Evolutionary conservation across 2,113 vertebrate genomes (phyloP), one percentile per base, ranked within the genome.

Genomic region (Rhegmatorhina hoffmannsi): DNA sequence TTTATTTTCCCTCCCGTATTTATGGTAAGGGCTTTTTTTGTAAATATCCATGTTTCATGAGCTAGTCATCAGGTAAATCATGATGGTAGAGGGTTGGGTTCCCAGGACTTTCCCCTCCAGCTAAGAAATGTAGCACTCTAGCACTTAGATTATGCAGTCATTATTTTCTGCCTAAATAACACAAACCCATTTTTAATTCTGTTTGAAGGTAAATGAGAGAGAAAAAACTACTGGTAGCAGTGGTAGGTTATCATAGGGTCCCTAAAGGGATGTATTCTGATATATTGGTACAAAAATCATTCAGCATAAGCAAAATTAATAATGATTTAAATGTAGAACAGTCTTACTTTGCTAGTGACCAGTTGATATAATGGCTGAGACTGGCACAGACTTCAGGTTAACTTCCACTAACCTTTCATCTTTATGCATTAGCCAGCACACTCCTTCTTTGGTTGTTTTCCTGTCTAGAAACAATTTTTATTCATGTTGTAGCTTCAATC

Each of bases 81-180:
- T 4, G 2, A 24, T 44, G 52, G 18, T 16, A 14, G 10, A 43
- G 11, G 1, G 0, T 5, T 53, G 28, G 2, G 2, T 56, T 77
- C 8, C 23, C 19, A 56, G 19, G 10, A 13, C 1, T 31, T 69
- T 17, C 3, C 14, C 3, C 3, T 49, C 10, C 12, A 53, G 4
- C 1, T 78, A 24, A 53, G 17, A 9, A 66, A 43, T 56, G 8
- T 52, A 47, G 6, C 8, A 7, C 7, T 69, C 9, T 52, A 47
- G 6, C 10, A 7, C 6, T 69, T 36, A 24, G 3, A 29, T 56
- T 31, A 46, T 11, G 3, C 1, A 36, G 4, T 14, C 15, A 16
- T 7, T 0, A 9, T 18, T 87, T 64, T 75, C 8, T 76, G 46
- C 18, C 18, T 50, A 11, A 68, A 28, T 44, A 67, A 53, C 6